These are phyloP conservation scores for Emydocephalus ijimae DNA, from an alignment of 2,113 vertebrate genomes.

Conservation along the genomic window DNA sequence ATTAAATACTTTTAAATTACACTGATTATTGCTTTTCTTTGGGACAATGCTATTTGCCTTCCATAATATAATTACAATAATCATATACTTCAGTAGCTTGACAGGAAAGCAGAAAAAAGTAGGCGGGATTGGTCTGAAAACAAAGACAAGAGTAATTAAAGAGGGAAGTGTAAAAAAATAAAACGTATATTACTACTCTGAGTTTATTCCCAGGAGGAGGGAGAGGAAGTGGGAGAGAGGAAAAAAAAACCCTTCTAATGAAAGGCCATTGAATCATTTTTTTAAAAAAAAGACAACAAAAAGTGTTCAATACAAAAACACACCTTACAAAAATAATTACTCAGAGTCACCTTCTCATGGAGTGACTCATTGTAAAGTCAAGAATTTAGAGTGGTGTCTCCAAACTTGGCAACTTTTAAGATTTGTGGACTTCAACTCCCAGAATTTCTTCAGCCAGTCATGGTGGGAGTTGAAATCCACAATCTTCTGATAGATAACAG, in stretches of 20 bases:
- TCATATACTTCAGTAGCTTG: slow-evolving; percentile 44
- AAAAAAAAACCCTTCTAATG: not conserved
- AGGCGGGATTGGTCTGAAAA: slow-evolving; percentile 32
- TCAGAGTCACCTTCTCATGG: not conserved
- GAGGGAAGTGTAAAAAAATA: slow-evolving; percentile 31
- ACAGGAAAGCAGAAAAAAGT: slow-evolving; percentile 27
- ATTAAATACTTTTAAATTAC: slow-evolving; percentile 42
- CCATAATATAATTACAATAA: slow-evolving; percentile 56
- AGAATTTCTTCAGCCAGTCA: not conserved
- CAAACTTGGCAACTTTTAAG: not conserved
- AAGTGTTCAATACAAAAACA: not conserved
- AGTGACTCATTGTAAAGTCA: not conserved
- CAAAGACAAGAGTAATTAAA: slow-evolving; percentile 44
- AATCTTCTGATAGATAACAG: not conserved
- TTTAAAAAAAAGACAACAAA: not conserved
- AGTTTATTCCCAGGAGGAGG: not conserved
- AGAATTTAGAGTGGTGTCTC: not conserved
- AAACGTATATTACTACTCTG: slow-evolving; percentile 10
- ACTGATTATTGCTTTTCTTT: slow-evolving; percentile 14
- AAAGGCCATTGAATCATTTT: not conserved
- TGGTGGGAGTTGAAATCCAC: not conserved
- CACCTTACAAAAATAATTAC: not conserved
- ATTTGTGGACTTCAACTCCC: not conserved
- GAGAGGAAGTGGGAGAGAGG: not conserved
- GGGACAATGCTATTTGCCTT: slow-evolving; percentile 23